A percentile compares a stretch with the other conserved stretches of the same genome.
phyloP scores from a whole-genome alignment of 2,888 invertebrate genomes.

The Molorchus minor region DNA sequence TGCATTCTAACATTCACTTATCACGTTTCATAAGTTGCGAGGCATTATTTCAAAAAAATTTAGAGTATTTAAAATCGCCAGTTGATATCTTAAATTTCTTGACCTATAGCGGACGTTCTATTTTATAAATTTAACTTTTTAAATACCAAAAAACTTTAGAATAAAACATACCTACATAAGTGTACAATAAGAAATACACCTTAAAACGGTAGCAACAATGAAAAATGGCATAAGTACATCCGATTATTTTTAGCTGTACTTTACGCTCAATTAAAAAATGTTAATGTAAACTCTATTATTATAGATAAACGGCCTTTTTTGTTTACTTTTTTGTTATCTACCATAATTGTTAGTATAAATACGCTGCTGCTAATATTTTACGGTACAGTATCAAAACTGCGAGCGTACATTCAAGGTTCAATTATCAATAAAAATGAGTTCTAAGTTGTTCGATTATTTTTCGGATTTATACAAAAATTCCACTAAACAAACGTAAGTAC shows the following conservation, averaged over 20 bases:
- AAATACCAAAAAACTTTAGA: neutral
- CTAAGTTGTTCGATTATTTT: constrained; percentile 28
- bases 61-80: no score
- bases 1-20: constrained; percentile 5
- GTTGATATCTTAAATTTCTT: neutral
- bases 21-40: neutral
- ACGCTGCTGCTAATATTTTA: constrained; percentile 21
- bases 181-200: no score
- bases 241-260: no score
- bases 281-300: no score
- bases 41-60: neutral
- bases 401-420: no score
- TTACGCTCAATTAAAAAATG: no score
- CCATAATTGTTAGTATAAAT: constrained; percentile 28
- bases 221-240: no score
- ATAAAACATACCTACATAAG: neutral
- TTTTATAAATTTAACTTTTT: neutral
- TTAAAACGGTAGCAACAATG: no score
- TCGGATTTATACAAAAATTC: constrained; percentile 16
- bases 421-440: no score
- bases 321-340: constrained; percentile 24
- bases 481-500: constrained; percentile 24
- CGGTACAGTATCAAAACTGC: constrained; percentile 19
- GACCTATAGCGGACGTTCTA: constrained; percentile 5
- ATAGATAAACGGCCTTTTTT: neutral